Evolutionary conservation across 2,888 invertebrate genomes (phyloP).

Genomic region (Microchrysa polita): DNA sequence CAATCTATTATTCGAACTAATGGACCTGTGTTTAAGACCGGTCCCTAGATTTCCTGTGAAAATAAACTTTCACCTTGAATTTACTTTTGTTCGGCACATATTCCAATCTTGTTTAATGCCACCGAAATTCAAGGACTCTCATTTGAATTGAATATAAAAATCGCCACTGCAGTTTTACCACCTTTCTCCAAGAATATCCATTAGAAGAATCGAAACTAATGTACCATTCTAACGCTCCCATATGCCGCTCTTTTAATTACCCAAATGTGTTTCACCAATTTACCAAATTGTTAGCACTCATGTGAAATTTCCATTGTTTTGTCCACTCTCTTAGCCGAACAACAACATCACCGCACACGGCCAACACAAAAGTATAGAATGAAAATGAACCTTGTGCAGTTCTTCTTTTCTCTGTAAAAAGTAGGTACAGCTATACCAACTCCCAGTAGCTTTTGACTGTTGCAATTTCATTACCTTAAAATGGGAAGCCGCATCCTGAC

Average conservation of each 20-base stretch:
- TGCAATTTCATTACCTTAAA: constrained; percentile 43
- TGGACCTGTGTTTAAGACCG: too few relatives aligned
- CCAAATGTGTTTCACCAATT: constrained; percentile 61
- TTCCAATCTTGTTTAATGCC: too few relatives aligned
- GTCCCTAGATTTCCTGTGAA: too few relatives aligned
- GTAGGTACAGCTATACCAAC: too few relatives aligned
- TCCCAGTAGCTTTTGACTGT: constrained; percentile 34
- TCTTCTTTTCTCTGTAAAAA: constrained; percentile 8
- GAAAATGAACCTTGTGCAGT: constrained; percentile 13
- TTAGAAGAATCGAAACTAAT: neutral
- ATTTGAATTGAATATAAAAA: too few relatives aligned
- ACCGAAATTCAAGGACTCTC: too few relatives aligned
- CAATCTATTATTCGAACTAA: too few relatives aligned
- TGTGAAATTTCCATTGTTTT: constrained; percentile 30
- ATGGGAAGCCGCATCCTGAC: neutral
- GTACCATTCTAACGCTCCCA: constrained; percentile 4
- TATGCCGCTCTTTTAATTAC: constrained; percentile 59
- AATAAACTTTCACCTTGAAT: too few relatives aligned
- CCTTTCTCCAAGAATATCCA: neutral
- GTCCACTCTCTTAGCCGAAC: constrained; percentile 12
- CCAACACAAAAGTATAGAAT: neutral
- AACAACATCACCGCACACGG: constrained; percentile 9
- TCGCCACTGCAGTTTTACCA: too few relatives aligned
- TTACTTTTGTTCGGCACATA: too few relatives aligned
- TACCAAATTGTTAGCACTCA: constrained; percentile 56